Evolutionary conservation across 2,888 invertebrate genomes (phyloP), one percentile per base, ranked within the genome.

Genomic region (Pemphredon lugubris): DNA sequence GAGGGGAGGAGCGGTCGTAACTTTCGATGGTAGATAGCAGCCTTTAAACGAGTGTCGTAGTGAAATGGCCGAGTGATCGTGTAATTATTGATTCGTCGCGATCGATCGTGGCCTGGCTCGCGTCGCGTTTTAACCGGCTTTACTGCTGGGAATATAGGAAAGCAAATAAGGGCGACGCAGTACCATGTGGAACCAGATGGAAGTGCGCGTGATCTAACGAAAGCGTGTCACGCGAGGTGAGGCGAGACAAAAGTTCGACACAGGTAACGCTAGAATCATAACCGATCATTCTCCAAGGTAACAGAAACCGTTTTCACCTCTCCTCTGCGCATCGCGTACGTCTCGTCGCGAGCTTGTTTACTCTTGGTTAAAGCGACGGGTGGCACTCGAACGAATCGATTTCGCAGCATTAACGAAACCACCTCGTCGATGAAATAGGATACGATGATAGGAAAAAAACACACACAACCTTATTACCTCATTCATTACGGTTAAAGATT

Each of bases 381-480:
- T 69, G 71, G 71, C 55, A 72, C 72, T 64, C 61, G 71, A 60
- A 77, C 68, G 61, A 77, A 72, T 60, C 69, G 74, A 66, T 70
- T 77, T 72, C 69, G 65, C 73, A 77, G 77, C 80, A 71, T 77
- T 78, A 73, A 79, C 70, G 57, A 66, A 72, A 75, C 79, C 81
- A 83, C 79, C 81, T 73, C 79, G 81, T 77, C 77, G 80, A 81
- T 78, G 71, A 77, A 83, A 76, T 70, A 60, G 75, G 79, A 82
- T 68, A 70, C 57, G 75, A 79, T 61, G 83, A 76, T 57, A 64
- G 73, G 73, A 73, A 64, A 84, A 77, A 79, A 83, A 81, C 75
- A 86, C 84, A 88, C 85, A 88, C 88, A 89, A 89, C 89, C 89
- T 88, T 88, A 88, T 89, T 89, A 89, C 89, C 89, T 89, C 89